Conservation (phyloP, 2,113 vertebrate species). For the Xenus cinereus region DNA sequence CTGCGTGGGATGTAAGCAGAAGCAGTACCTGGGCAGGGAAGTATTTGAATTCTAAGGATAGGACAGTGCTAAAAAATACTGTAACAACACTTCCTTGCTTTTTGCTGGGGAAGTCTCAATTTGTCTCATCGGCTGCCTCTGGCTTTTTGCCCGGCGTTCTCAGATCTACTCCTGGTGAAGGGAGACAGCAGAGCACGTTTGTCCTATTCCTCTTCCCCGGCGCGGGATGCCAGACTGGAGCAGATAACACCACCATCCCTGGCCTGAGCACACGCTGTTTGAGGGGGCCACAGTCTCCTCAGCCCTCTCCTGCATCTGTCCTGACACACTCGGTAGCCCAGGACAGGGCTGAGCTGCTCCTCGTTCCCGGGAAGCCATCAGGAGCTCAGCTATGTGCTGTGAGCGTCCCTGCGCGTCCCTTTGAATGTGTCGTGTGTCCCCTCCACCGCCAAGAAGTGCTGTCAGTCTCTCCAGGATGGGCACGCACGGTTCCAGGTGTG, state of each 20-base stretch:
- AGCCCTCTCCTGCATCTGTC: background rate
- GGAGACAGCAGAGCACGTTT: background rate
- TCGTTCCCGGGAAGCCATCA: accelerated
- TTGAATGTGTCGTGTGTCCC: too few relatives aligned
- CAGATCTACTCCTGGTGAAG: background rate
- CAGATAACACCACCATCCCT: background rate
- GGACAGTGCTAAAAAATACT: background rate
- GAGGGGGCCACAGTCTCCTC: background rate
- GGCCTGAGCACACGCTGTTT: background rate
- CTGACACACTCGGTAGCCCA: background rate
- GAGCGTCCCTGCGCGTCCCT: background rate
- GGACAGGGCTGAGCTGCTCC: background rate
- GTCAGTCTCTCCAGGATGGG: background rate
- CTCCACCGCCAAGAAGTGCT: accelerated
- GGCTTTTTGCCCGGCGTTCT: background rate
- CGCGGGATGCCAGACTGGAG: background rate
- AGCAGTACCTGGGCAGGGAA: background rate
- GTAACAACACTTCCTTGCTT: background rate
- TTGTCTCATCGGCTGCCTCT: background rate
- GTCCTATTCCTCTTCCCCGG: background rate
- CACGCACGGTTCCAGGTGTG: background rate
- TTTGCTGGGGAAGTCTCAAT: background rate
- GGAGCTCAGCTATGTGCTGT: background rate
- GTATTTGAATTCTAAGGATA: background rate
- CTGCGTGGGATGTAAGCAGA: background rate